Conservation (phyloP, 2,888 invertebrate species). For the Pilophorus perplexus region DNA sequence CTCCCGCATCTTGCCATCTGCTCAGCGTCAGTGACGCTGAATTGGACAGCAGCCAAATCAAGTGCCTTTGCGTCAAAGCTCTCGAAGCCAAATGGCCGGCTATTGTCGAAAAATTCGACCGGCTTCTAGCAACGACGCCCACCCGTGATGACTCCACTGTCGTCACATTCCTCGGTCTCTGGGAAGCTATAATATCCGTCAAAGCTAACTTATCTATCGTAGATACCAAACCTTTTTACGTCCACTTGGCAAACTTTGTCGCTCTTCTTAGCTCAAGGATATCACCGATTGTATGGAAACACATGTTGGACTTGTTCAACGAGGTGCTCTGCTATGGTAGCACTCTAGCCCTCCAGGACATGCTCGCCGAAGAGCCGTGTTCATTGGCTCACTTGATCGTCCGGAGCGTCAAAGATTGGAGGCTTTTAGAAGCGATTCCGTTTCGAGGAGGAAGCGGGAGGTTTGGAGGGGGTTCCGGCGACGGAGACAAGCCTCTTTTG, state of each 20-base stretch:
- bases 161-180: slow-evolving; percentile 77
- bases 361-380: slow-evolving; percentile 84
- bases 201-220: slow-evolving; percentile 86
- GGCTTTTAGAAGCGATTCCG: slow-evolving; percentile 61
- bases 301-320: slow-evolving; percentile 79
- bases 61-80: slow-evolving; percentile 80
- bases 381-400: slow-evolving; percentile 81
- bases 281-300: slow-evolving; percentile 81
- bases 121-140: slow-evolving; percentile 54
- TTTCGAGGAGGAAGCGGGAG: slow-evolving; percentile 56
- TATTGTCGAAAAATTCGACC: slow-evolving; percentile 64
- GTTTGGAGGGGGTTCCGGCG: slow-evolving; percentile 55
- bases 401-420: slow-evolving; percentile 79
- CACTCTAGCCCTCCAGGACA: slow-evolving; percentile 82
- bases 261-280: slow-evolving; percentile 67
- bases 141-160: slow-evolving; percentile 56
- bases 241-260: slow-evolving; percentile 77
- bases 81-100: slow-evolving; percentile 82
- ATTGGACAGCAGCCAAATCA: slow-evolving; percentile 67
- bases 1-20: slow-evolving; percentile 52
- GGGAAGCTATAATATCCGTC: slow-evolving; percentile 88
- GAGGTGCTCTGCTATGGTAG: slow-evolving; percentile 90
- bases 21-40: slow-evolving; percentile 68
- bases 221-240: slow-evolving; percentile 84
- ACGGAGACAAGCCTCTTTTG: slow-evolving; percentile 72